Evolutionary conservation across 1,140 invertebrate genomes (phyloP), one percentile per base, ranked within the genome.

Genomic region (Leptinotarsa texana): DNA sequence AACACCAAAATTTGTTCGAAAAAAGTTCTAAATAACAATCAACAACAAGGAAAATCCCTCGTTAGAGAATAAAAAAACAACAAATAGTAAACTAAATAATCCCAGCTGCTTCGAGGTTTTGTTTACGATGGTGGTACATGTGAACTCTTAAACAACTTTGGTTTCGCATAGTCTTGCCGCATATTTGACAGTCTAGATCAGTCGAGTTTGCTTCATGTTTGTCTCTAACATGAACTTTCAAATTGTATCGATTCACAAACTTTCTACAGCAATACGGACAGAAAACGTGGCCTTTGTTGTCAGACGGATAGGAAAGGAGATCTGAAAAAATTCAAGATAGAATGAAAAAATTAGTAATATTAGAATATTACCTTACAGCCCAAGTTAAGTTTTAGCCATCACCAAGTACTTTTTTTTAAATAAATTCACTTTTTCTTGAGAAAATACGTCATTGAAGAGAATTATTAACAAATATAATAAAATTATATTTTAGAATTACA

Each of bases 241-340:
- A 79, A 80, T 89, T 90, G 84, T 89, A 89, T 15, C 88, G 87
- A 82, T 89, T 90, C n/a, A 88, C 88, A 82, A 90, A 90, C 82
- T 88, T 87, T 74, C 88, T 85, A 76, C 87, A 87, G 77, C 89
- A 90, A 73, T 87, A 87, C 1, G 87, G 87, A 80, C 89, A 90
- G 76, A 88, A 89, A 15, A 89, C 88, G 66, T 88, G 87, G 15
- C 86, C 85, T 47, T 87, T 86, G 77, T 87, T 86, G 78, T 84
- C 84, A n/a, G 74, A 77, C 17, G 77, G 71, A 73, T 77, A 84
- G 51, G 80, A 27, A 22, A 75, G 27, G 4, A 72, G 65, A 78
- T 82, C 80, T 82, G 80, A 47, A 82, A 80, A 74, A 74, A 70
- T 24, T 67, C 21, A 76, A 57, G 69, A 75, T 78, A 69, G 69